Evolutionary conservation across 2,888 invertebrate genomes (phyloP), one percentile per base, ranked within the genome.

Genomic region (Ormyrus nitidulus): DNA sequence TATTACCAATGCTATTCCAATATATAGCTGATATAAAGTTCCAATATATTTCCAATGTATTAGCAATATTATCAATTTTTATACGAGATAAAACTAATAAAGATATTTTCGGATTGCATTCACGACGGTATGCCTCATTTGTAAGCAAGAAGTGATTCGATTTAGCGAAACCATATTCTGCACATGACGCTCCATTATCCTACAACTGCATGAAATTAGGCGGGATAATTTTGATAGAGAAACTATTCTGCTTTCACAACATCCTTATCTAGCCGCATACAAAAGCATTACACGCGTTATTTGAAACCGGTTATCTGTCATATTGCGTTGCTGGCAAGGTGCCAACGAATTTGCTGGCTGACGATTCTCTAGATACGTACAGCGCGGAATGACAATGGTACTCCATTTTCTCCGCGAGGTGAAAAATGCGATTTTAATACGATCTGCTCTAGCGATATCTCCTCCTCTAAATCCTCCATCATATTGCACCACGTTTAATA

Each of bases 281-380:
- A 34, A 34, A 34, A 34, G 34, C 34, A 34, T 34, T 76, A 76
- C 49, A 59, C n/a, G 61, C 69, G 58, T 69, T 66, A 61, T 62
- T 61, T 76, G 76, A 61, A n/a, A 62, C 76, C 10, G 58, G 69
- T 69, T 76, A 76, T 68, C 68, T 62, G 69, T 69, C 76, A 76
- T 76, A 53, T 69, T 76, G 61, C 61, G 46, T 76, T 69, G 19
- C 54, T 76, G 76, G 76, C 76, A n/a, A 3, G 4, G 6, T 8
- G 69, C 76, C 76, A 76, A 13, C 19, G 65, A 69, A 76, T 76
- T 69, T 44, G 6, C 62, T 19, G 53, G 76, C 46, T 73, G 64
- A 54, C 64, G 46, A 48, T 49, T 49, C 19, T 58, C 8, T 10
- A 9, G 19, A 5, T 48, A 6, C 51, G 48, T 61, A 7, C 59